Conservation (phyloP, 2,888 invertebrate species). For the Linnaemya vulpina region DNA sequence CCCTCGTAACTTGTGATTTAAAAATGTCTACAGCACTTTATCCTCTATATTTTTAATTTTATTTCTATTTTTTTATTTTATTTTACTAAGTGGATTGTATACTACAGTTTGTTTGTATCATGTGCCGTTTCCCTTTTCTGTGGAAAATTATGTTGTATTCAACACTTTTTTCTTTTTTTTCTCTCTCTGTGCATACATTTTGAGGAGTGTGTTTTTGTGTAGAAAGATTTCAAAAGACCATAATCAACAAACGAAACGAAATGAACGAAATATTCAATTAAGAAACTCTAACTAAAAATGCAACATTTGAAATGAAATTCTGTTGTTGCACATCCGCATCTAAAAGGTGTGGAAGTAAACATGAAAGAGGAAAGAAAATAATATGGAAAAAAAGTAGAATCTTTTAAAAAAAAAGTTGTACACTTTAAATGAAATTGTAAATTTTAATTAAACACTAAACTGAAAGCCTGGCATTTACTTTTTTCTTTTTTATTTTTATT, state of each 20-base stretch:
- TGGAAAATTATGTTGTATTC: slow-evolving; percentile 59
- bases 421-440: slow-evolving; percentile 7
- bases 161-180: slow-evolving; percentile 15
- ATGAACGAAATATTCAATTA: slow-evolving; percentile 59
- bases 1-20: slow-evolving; percentile 27
- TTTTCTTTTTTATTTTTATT: not conserved
- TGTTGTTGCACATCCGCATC: slow-evolving; percentile 1
- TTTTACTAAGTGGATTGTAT: slow-evolving; percentile 44
- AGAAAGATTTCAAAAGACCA: slow-evolving; percentile 48
- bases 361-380: not conserved
- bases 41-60: not conserved
- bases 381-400: not conserved
- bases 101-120: not conserved
- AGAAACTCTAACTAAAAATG: slow-evolving; percentile 33
- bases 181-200: not conserved
- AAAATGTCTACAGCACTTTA: not conserved
- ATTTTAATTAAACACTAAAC: slow-evolving; percentile 26
- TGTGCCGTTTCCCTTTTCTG: slow-evolving; percentile 1
- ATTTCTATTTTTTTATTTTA: not conserved
- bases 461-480: not conserved
- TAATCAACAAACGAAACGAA: slow-evolving; percentile 55
- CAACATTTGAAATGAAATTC: slow-evolving; percentile 20
- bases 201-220: not conserved
- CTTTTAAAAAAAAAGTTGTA: not conserved
- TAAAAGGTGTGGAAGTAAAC: not conserved